Evolutionary conservation across 2,888 invertebrate genomes (phyloP).

Genomic region (Phorcus lineatus): DNA sequence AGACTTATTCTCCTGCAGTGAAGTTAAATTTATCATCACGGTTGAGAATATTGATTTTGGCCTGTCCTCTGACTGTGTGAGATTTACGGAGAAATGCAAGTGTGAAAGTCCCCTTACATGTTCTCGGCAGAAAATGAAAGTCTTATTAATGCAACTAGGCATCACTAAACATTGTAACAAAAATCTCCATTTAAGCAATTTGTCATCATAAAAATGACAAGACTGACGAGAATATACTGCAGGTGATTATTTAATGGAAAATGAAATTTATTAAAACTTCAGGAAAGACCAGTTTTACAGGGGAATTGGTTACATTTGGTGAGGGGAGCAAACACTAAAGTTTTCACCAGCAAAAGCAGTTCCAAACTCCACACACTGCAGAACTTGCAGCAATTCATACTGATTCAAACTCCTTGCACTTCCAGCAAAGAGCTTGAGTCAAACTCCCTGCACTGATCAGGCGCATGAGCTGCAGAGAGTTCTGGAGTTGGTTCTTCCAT

Average conservation of each 20-base stretch:
- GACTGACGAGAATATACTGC: not conserved
- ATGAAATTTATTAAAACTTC: not conserved
- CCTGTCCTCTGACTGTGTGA: not conserved
- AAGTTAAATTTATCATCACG: constrained; percentile 13
- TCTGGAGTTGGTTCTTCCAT: not conserved
- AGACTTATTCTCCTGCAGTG: constrained; percentile 14
- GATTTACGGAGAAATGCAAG: not conserved
- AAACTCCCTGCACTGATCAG: too few species aligned
- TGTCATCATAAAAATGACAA: not conserved
- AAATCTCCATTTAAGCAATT: not conserved
- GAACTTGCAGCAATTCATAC: too few species aligned
- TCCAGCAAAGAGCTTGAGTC: too few species aligned
- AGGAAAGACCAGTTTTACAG: not conserved
- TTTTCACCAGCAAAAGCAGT: not conserved
- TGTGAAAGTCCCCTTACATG: not conserved
- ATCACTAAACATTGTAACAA: not conserved
- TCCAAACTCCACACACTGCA: too few species aligned
- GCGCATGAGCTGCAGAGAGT: too few species aligned
- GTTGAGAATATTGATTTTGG: constrained; percentile 11
- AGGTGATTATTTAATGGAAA: not conserved
- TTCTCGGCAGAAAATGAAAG: constrained; percentile 8
- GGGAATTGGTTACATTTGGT: not conserved
- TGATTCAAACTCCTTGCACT: too few species aligned
- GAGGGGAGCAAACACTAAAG: not conserved
- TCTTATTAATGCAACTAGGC: constrained; percentile 16